A percentile compares a stretch with the other conserved stretches of the same genome.
These are phyloP conservation scores for Euleptes europaea DNA, from an alignment of 2,113 vertebrate genomes.

Conservation along the genomic window DNA sequence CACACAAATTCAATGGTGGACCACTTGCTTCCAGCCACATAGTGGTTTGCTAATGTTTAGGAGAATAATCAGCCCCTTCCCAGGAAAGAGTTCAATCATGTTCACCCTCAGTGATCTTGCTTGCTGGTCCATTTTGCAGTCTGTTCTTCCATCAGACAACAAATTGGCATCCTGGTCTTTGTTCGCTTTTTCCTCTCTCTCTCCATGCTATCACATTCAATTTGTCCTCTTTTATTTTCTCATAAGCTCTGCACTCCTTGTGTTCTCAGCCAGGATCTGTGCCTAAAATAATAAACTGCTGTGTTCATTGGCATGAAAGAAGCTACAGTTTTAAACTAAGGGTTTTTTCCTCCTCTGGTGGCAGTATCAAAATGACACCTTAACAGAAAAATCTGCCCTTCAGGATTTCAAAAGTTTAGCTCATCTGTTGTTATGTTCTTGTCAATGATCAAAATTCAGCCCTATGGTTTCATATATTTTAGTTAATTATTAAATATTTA, in stretches of 20 bases:
- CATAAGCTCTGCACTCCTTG: not conserved
- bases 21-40: not conserved
- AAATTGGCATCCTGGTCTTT: constrained; percentile 14
- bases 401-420: not conserved
- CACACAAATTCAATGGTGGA: not conserved
- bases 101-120: not conserved
- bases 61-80: constrained; percentile 9
- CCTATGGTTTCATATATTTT: not conserved
- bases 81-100: not conserved
- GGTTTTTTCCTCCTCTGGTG: not conserved
- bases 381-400: not conserved
- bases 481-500: not conserved
- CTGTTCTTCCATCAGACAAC: not conserved
- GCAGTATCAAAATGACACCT: not conserved
- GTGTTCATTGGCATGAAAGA: not conserved
- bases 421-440: not conserved
- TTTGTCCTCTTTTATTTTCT: constrained; percentile 7
- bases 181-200: not conserved
- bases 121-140: not conserved
- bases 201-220: not conserved
- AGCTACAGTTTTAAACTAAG: constrained; percentile 2
- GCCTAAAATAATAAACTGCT: not conserved
- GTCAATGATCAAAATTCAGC: not conserved
- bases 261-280: not conserved
- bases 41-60: rapidly evolving